phyloP scores from a whole-genome alignment of 2,113 vertebrate species.

The Cnemophilus loriae region DNA sequence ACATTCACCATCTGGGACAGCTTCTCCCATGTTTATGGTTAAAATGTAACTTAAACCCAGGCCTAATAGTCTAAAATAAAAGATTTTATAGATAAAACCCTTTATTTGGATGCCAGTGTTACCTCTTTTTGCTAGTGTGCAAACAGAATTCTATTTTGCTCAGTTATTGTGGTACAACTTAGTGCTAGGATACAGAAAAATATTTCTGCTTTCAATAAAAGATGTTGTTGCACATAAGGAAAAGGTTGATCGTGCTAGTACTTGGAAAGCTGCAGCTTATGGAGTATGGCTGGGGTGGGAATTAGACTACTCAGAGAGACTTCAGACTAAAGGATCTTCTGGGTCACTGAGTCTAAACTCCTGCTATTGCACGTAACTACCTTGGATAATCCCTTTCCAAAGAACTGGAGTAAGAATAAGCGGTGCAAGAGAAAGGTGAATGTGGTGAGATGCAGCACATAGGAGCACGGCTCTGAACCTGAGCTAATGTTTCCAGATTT shows the following conservation, averaged over 20 bases:
- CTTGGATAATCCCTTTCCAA: background rate
- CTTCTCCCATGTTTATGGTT: slow-evolving; percentile 53
- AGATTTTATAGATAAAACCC: slow-evolving; percentile 41
- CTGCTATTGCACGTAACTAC: background rate
- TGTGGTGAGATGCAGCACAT: background rate
- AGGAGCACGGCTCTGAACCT: background rate
- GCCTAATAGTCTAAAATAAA: slow-evolving; percentile 40
- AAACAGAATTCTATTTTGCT: slow-evolving; percentile 11
- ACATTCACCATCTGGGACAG: slow-evolving; percentile 68
- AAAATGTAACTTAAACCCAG: slow-evolving; percentile 63
- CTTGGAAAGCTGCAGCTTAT: background rate
- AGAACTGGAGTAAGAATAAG: background rate
- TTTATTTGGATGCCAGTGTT: slow-evolving; percentile 46
- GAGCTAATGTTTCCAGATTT: background rate
- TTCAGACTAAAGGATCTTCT: background rate
- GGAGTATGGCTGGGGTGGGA: background rate
- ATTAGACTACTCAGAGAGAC: background rate
- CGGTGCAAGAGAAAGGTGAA: background rate
- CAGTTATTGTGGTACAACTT: background rate
- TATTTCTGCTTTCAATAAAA: slow-evolving; percentile 9
- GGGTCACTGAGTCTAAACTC: background rate
- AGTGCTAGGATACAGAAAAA: slow-evolving; percentile 1
- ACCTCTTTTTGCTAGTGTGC: slow-evolving; percentile 15
- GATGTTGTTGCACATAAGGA: background rate
- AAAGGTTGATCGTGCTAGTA: background rate